Percentiles rank a stretch among this genome's conserved stretches.
Evolutionary conservation across 2,113 vertebrate genomes (phyloP).

Genomic region (Poeciliopsis turrubarensis): DNA sequence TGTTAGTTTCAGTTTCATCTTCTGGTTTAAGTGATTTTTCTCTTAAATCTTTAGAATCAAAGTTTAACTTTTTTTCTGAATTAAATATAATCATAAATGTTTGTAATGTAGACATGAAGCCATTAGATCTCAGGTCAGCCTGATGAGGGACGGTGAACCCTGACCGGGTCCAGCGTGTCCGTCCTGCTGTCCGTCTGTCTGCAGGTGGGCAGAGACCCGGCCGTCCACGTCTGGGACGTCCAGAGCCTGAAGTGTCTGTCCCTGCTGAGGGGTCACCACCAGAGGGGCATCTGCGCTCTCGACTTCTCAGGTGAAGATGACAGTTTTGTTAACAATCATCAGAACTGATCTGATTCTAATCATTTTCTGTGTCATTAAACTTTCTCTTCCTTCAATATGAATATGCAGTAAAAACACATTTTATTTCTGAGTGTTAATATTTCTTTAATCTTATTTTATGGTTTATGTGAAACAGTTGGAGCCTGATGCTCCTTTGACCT

Average conservation of each 20-base stretch:
- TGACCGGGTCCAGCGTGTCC: too few species aligned
- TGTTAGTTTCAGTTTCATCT: neutral
- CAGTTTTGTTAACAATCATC: too few species aligned
- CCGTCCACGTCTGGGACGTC: slow-evolving; percentile 94
- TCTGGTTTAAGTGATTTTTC: neutral
- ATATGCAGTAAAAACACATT: too few species aligned
- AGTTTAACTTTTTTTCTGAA: too few species aligned
- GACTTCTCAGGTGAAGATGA: slow-evolving; percentile 89
- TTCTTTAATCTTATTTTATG: too few species aligned
- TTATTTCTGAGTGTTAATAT: too few species aligned
- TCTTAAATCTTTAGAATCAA: too few species aligned
- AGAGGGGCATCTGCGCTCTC: slow-evolving; percentile 91
- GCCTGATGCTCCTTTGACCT: neutral
- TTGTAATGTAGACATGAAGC: neutral
- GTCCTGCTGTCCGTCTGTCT: neutral
- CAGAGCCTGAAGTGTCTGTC: slow-evolving; percentile 94
- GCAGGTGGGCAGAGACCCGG: slow-evolving; percentile 93
- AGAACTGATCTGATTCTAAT: too few species aligned
- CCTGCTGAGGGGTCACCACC: slow-evolving; percentile 90
- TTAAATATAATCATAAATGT: neutral
- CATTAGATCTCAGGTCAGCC: neutral
- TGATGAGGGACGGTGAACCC: neutral
- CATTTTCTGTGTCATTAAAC: too few species aligned
- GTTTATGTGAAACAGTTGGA: too few species aligned
- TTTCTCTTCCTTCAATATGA: too few species aligned